Percentiles rank a stretch among this genome's conserved stretches.
phyloP scores from a whole-genome alignment of 2,888 invertebrate species.

The Andricus curvator region DNA sequence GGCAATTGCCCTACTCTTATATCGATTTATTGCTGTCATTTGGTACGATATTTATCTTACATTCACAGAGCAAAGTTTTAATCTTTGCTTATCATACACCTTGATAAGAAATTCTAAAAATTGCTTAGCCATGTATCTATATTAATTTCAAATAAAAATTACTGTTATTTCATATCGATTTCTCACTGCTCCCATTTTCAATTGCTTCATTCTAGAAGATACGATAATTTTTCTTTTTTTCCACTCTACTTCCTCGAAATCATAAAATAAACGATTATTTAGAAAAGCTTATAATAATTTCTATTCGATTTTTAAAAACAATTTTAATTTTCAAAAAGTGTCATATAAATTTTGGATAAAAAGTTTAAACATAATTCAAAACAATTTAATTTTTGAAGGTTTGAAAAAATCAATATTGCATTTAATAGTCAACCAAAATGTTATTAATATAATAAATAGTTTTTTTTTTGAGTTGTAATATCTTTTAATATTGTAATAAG shows the following conservation, averaged over 20 bases:
- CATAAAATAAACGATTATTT: background rate
- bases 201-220: slow-evolving; percentile 1
- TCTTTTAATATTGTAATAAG: background rate
- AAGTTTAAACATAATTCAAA: too few relatives aligned
- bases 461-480: background rate
- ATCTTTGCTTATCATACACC: slow-evolving; percentile 21
- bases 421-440: too few relatives aligned
- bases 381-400: too few relatives aligned
- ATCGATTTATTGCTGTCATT: slow-evolving; percentile 38
- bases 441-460: background rate
- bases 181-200: slow-evolving; percentile 28
- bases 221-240: background rate
- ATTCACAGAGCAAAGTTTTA: slow-evolving; percentile 17
- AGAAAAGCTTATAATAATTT: background rate
- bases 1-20: slow-evolving; percentile 11
- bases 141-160: slow-evolving; percentile 35
- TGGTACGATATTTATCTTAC: slow-evolving; percentile 33
- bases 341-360: too few relatives aligned
- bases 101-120: slow-evolving; percentile 38
- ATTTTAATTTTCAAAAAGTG: too few relatives aligned
- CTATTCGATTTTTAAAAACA: too few relatives aligned
- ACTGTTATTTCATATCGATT: slow-evolving; percentile 33
- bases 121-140: slow-evolving; percentile 30
- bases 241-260: background rate
- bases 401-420: too few relatives aligned